Percentiles rank a stretch among this genome's conserved stretches.
Conservation (phyloP, 2,797 vertebrate genomes). For the Siniperca obscura region DNA sequence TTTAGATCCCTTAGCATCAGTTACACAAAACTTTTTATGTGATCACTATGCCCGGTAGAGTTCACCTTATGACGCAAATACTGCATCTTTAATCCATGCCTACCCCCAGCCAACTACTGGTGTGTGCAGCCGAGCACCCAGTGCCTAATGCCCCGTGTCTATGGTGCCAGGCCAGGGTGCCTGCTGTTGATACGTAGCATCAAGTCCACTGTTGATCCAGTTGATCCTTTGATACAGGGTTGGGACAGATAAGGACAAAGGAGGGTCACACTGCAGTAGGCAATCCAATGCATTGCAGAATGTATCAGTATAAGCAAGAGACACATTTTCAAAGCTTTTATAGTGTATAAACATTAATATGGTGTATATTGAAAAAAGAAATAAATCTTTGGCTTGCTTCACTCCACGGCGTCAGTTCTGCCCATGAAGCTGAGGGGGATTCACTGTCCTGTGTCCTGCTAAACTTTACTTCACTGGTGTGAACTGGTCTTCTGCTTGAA, state of each 20-base stretch:
- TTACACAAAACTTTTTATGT: slow-evolving; percentile 56
- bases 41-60: slow-evolving; percentile 33
- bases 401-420: background rate
- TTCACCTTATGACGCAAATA: slow-evolving; percentile 60
- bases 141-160: slow-evolving; percentile 40
- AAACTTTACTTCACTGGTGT: background rate
- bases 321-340: background rate
- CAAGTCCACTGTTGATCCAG: slow-evolving; percentile 62
- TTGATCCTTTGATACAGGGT: slow-evolving; percentile 59
- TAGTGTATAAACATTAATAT: background rate
- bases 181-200: slow-evolving; percentile 58
- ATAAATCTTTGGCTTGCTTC: background rate
- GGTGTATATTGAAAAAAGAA: background rate
- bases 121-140: slow-evolving; percentile 38
- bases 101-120: slow-evolving; percentile 45
- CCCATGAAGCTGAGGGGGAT: background rate
- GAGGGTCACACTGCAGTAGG: slow-evolving; percentile 39
- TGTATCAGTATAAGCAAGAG: background rate
- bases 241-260: slow-evolving; percentile 49
- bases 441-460: background rate
- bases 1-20: slow-evolving; percentile 30
- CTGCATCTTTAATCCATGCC: slow-evolving; percentile 63
- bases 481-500: background rate
- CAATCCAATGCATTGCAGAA: slow-evolving; percentile 10
- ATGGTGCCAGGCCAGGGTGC: slow-evolving; percentile 42